Conservation (phyloP, 2,888 invertebrate species). For the Ferdinandea cuprea region DNA sequence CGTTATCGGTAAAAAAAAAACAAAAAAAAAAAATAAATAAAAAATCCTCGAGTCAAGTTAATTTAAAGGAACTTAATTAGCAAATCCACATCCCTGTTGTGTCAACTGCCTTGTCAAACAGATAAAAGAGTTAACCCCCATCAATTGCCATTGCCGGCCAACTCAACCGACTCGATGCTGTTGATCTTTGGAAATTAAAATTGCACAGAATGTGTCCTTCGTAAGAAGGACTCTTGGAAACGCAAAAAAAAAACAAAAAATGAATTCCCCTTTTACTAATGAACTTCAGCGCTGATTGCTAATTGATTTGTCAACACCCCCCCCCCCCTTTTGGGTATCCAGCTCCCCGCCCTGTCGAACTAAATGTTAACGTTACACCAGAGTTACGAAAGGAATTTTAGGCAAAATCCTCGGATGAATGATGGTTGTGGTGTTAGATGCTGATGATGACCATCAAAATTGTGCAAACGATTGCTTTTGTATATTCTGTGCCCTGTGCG, state of each 20-base stretch:
- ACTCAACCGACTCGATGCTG: constrained; percentile 42
- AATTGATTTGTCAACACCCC: constrained; percentile 72
- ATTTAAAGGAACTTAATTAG: constrained; percentile 68
- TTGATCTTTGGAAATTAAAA: constrained; percentile 72
- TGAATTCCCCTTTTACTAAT: constrained; percentile 55
- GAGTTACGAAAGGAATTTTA: constrained; percentile 15
- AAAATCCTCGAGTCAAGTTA: constrained; percentile 36
- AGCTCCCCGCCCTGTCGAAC: constrained; percentile 20
- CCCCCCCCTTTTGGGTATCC: not conserved
- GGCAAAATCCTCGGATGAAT: not conserved
- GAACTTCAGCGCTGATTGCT: constrained; percentile 72
- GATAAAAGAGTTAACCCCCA: constrained; percentile 73
- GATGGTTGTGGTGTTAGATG: not conserved
- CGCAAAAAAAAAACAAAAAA: not conserved
- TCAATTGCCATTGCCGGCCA: constrained; percentile 29
- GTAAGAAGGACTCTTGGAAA: constrained; percentile 9
- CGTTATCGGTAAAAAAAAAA: not conserved
- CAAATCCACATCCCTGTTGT: constrained; percentile 19
- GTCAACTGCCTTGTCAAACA: constrained; percentile 52
- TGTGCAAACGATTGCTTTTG: constrained; percentile 69
- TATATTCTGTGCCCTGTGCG: constrained; percentile 23
- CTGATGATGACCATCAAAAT: constrained; percentile 64
- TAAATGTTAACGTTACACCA: constrained; percentile 59
- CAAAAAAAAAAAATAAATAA: constrained; percentile 1
- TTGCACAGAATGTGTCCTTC: constrained; percentile 33